These are phyloP conservation scores for Lutraria rhynchaena DNA, from an alignment of 1,140 invertebrate species.

Conservation along the genomic window DNA sequence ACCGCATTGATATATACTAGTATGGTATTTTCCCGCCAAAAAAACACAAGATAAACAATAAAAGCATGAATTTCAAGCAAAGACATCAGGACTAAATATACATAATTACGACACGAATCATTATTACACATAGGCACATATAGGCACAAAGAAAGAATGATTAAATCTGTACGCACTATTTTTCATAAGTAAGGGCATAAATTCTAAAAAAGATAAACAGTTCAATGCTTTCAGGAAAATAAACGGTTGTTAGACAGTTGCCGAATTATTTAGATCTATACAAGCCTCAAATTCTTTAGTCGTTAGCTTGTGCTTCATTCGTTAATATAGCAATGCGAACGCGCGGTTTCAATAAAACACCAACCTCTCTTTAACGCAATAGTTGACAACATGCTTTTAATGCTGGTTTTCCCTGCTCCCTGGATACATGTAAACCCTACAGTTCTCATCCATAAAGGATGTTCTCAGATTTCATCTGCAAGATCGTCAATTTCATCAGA, in stretches of 20 bases:
- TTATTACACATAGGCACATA: too few species aligned
- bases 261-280: constrained; percentile 65
- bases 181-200: too few species aligned
- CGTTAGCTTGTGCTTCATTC: constrained; percentile 70
- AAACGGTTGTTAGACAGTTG: not conserved
- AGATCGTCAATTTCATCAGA: constrained; percentile 73
- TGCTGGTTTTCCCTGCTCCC: constrained; percentile 69
- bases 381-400: constrained; percentile 67
- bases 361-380: constrained; percentile 74
- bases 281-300: constrained; percentile 69
- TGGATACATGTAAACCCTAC: constrained; percentile 75
- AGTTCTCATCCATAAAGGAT: constrained; percentile 56
- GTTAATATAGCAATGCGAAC: constrained; percentile 73
- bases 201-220: too few species aligned
- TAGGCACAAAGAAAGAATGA: too few species aligned
- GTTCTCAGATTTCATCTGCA: constrained; percentile 68
- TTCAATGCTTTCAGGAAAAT: too few species aligned
- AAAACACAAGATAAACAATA: too few species aligned
- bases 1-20: too few species aligned
- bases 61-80: too few species aligned
- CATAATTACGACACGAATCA: too few species aligned
- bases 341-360: constrained; percentile 67
- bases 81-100: too few species aligned
- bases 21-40: too few species aligned
- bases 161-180: too few species aligned